Conservation (phyloP, 2,888 invertebrate species). For the Drosophila leonis region DNA sequence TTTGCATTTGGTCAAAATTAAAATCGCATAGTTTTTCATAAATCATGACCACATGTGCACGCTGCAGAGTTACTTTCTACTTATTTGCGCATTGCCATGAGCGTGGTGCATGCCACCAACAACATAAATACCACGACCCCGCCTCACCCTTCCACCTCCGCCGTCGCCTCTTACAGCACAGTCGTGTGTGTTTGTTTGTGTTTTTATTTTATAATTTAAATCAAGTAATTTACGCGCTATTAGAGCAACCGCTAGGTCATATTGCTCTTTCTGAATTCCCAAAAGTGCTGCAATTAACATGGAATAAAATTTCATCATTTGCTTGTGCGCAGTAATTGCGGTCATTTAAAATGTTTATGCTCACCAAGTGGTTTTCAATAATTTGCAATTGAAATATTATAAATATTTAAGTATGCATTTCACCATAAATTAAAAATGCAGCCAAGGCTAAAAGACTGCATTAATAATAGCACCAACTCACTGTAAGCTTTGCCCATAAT, state of each 20-base stretch:
- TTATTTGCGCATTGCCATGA: constrained; percentile 41
- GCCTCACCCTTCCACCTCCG: neutral
- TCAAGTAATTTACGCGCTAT: constrained; percentile 72
- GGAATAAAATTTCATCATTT: constrained; percentile 53
- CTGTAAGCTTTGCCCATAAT: constrained; percentile 18
- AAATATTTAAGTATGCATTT: constrained; percentile 20
- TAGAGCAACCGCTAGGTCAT: constrained; percentile 54
- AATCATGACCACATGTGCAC: constrained; percentile 64
- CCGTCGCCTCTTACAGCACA: neutral
- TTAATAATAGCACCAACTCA: constrained; percentile 39
- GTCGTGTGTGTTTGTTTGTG: neutral
- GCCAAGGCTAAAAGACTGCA: constrained; percentile 24
- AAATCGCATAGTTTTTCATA: constrained; percentile 68
- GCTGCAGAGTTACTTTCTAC: constrained; percentile 33
- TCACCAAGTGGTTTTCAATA: constrained; percentile 61
- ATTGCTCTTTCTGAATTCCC: constrained; percentile 13
- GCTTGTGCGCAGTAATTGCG: constrained; percentile 55
- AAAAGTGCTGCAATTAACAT: constrained; percentile 67
- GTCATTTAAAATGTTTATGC: constrained; percentile 54
- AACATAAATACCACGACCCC: neutral
- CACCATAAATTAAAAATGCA: constrained; percentile 49
- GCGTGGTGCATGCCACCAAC: constrained; percentile 19
- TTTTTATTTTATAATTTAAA: constrained; percentile 53
- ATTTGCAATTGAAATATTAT: constrained; percentile 53
- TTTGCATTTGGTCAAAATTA: constrained; percentile 61